Evolutionary conservation across 2,888 invertebrate species (phyloP), one percentile per base, ranked within the genome.

Genomic region (Dugesia japonica): DNA sequence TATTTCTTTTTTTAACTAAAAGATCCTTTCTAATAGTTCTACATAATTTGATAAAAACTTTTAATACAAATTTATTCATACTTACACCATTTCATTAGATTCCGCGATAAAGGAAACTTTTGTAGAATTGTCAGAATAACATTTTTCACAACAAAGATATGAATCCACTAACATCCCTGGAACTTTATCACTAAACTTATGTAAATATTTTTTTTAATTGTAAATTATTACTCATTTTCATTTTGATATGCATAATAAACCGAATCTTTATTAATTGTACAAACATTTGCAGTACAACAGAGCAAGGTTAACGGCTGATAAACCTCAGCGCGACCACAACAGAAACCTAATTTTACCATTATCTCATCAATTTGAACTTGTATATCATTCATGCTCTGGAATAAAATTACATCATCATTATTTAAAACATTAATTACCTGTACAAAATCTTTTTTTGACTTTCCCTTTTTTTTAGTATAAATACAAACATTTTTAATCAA

Each of bases 401-500:
- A 23, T 9, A 20, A 56, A 4, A n/a, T n/a, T n/a, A n/a, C n/a
- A n/a, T n/a, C n/a, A n/a, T n/a, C n/a, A n/a, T n/a, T n/a, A n/a
- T n/a, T n/a, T n/a, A n/a, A n/a, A n/a, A n/a, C n/a, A n/a, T n/a
- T n/a, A n/a, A 56, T 56, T 85, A 97, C 95, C 90, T 95, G 98
- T 80, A 94, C 92, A 87, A 95, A 94, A 85, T 91, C 94, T 87
- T 92, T 90, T 86, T 98, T 98, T 76, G 99, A 98, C 81, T 92
- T 88, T 9, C 95, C 95, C 71, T 94, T 94, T 86, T 98, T 99
- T 79, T 92, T 89, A 86, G 99, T 99, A 85, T 98, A 99, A 15
- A 97, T 87, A 98, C 98, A 99, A 9, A 98, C 98, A 85, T 99
- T 99, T 82, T 98, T 97, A 83, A 99, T 97, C 98, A 99, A 99